A percentile compares a stretch with the other conserved stretches of the same genome.
phyloP scores from a whole-genome alignment of 2,888 invertebrate species.

The Spodoptera picta region DNA sequence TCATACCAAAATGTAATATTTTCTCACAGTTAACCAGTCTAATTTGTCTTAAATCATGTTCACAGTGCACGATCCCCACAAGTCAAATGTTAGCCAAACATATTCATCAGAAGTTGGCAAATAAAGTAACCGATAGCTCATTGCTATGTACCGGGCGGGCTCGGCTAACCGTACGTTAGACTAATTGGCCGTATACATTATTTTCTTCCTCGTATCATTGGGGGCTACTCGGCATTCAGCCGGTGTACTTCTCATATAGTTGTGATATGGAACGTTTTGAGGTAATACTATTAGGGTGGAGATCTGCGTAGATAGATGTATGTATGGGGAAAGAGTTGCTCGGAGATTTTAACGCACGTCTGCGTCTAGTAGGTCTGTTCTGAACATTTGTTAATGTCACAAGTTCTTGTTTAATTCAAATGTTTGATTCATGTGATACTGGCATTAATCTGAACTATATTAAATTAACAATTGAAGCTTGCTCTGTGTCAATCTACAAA shows the following conservation, averaged over 20 bases:
- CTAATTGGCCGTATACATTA: constrained; percentile 59
- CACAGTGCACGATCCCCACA: neutral
- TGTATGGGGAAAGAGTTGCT: constrained; percentile 6
- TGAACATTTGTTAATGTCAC: too few species aligned
- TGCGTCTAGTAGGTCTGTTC: too few species aligned
- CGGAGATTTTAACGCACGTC: too few species aligned
- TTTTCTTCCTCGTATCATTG: constrained; percentile 45
- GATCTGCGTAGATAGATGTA: constrained; percentile 13
- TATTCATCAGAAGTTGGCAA: constrained; percentile 38
- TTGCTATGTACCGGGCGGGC: constrained; percentile 50
- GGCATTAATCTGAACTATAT: too few species aligned
- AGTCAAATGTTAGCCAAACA: constrained; percentile 17
- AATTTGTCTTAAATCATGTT: neutral
- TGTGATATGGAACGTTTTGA: constrained; percentile 44
- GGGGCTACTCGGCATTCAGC: constrained; percentile 36
- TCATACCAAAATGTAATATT: too few species aligned
- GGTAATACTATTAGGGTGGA: constrained; percentile 32
- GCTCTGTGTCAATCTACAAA: too few species aligned
- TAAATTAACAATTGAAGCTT: too few species aligned
- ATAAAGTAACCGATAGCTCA: constrained; percentile 44
- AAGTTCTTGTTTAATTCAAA: too few species aligned
- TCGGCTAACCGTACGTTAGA: constrained; percentile 56
- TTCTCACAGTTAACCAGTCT: neutral
- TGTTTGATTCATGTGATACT: too few species aligned
- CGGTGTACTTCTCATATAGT: constrained; percentile 43